Base-by-base conservation (phyloP, 2,797 vertebrate genomes). In the Micrastur ruficollis region DNA sequence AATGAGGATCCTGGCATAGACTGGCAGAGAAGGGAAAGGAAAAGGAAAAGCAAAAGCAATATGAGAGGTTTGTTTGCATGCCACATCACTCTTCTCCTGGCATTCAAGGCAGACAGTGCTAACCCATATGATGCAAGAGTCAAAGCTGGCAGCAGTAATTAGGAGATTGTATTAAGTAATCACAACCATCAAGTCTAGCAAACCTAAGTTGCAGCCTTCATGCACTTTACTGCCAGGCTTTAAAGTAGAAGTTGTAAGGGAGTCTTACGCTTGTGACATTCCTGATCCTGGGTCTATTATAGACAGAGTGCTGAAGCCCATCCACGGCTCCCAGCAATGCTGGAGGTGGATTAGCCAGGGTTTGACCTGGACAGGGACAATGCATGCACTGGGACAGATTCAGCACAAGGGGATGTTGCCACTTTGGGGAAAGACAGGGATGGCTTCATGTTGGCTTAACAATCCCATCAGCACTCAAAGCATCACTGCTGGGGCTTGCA, bases 301-400 rank as follows among this genome's bases (percentile, higher is more conserved):
- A 87, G 47, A 52, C 2, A 6, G 29, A 59, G 38, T 17, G 11
- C 46, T 80, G 74, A 49, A 47, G 82, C 25, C 55, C 38, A 21
- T 6, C 16, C 11, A 36, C 0, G 1, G 32, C 5, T 67, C 29
- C 23, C 65, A 70, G n/a, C 31, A n/a, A 19, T 9, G 8, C 55
- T 42, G 44, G 50, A 20, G 34, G 20, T 13, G 38, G 26, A 17
- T 25, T 18, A 50, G 21, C 19, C 6, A 1, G 14, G 53, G 38
- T n/a, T 68, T 75, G 47, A 66, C 22, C 81, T 0, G 1, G 40
- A 36, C 31, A 36, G 6, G 3, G 12, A 34, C 25, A 42, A 56
- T 0, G 2, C 42, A 7, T 2, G 21, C n/a, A 42, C 11, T 17
- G 21, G 12, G 27, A 23, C 4, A 82, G 63, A 23, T 36, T 38